phyloP scores from a whole-genome alignment of 1,140 invertebrate species.

The Bicyclus anynana region DNA sequence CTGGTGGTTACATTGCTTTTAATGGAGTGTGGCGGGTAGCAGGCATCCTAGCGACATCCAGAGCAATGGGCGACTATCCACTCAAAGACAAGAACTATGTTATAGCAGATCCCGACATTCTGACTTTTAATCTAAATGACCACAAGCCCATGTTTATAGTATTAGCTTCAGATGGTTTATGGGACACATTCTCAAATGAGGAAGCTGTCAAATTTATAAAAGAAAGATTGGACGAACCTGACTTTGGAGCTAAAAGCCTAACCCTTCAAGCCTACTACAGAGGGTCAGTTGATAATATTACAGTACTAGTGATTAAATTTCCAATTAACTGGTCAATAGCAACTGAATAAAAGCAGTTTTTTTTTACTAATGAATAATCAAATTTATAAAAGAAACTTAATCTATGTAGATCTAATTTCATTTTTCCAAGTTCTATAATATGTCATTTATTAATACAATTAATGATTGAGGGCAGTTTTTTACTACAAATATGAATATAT shows the following conservation, averaged over 20 bases:
- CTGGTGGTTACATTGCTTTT: slow-evolving; percentile 95
- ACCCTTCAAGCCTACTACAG: slow-evolving; percentile 93
- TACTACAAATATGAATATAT: background rate
- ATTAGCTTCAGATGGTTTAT: slow-evolving; percentile 95
- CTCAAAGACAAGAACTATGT: slow-evolving; percentile 95
- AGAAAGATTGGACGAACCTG: slow-evolving; percentile 88
- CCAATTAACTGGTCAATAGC: slow-evolving; percentile 71
- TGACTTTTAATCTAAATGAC: slow-evolving; percentile 93
- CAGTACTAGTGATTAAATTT: slow-evolving; percentile 94
- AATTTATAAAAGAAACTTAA: background rate
- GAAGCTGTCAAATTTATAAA: slow-evolving; percentile 93
- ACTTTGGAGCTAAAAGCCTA: slow-evolving; percentile 93
- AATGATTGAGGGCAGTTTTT: slow-evolving; percentile 1
- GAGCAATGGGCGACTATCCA: slow-evolving; percentile 96
- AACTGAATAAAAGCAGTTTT: slow-evolving; percentile 3
- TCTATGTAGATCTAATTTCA: background rate
- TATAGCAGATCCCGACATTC: slow-evolving; percentile 96
- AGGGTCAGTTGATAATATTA: slow-evolving; percentile 97
- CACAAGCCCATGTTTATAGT: slow-evolving; percentile 94
- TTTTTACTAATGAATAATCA: background rate
- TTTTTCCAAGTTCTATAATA: slow-evolving; percentile 3
- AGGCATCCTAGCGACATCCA: slow-evolving; percentile 95
- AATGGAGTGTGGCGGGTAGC: slow-evolving; percentile 98
- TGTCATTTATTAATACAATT: background rate
- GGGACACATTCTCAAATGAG: slow-evolving; percentile 97